Evolutionary conservation across 2,113 vertebrate genomes (phyloP).

Genomic region (Emydura subglobosa): DNA sequence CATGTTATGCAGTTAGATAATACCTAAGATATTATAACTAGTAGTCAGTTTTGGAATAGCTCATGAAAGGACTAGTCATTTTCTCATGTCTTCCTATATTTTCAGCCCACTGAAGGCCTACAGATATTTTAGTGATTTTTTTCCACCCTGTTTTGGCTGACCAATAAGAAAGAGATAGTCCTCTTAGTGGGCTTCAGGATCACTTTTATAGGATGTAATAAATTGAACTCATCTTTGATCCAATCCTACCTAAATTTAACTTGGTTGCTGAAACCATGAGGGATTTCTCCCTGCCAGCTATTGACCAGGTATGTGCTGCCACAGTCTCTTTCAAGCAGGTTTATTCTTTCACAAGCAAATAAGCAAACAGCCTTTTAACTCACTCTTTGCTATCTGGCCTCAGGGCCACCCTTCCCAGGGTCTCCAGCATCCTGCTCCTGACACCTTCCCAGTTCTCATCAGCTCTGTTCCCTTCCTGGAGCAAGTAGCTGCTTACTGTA

Average conservation of each 20-base stretch:
- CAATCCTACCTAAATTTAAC: neutral
- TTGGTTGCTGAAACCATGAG: no score
- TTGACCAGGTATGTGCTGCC: no score
- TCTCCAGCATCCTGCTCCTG: no score
- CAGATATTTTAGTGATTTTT: neutral
- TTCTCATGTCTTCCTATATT: neutral
- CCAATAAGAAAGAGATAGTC: neutral
- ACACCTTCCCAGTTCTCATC: no score
- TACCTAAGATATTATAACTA: neutral
- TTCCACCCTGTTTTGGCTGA: neutral
- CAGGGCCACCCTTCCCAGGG: no score
- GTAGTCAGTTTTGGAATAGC: neutral
- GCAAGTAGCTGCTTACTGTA: no score
- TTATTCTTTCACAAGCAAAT: no score
- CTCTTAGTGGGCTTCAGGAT: fast-evolving
- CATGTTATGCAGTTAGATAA: neutral
- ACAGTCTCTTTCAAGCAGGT: no score
- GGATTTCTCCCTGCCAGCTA: no score
- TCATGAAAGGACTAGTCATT: neutral
- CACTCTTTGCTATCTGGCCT: no score
- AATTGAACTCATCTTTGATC: neutral
- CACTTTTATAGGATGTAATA: neutral
- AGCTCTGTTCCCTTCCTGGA: no score
- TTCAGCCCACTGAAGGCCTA: neutral
- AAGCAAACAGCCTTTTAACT: no score